A percentile compares a stretch with the other conserved stretches of the same genome.
Conservation (phyloP, 2,797 vertebrate genomes). For the Sus cebifrons region DNA sequence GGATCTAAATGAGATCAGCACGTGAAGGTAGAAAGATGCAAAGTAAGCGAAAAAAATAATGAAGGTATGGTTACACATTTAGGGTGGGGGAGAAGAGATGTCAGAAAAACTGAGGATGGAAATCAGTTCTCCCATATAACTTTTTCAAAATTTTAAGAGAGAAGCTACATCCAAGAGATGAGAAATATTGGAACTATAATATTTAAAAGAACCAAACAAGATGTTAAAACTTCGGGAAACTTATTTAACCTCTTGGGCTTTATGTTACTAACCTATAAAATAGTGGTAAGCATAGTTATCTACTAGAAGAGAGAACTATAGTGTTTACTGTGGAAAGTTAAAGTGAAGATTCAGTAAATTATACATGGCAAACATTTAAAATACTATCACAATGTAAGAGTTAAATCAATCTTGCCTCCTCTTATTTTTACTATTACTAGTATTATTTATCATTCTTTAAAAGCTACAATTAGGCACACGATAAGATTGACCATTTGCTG, state of each 20-base stretch:
- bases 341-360: not conserved
- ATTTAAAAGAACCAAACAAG: not conserved
- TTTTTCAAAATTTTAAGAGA: not conserved
- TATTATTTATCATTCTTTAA: constrained; percentile 63
- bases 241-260: not conserved
- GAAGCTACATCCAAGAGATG: not conserved
- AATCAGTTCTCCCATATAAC: not conserved
- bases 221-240: not conserved
- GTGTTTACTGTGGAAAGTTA: not conserved
- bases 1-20: not conserved
- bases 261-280: constrained; percentile 17
- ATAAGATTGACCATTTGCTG: constrained; percentile 48
- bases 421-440: not conserved
- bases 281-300: not conserved
- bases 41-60: not conserved
- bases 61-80: not conserved
- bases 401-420: not conserved
- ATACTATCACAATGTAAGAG: constrained; percentile 16
- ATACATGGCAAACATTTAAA: not conserved
- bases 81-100: not conserved
- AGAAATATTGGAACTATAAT: not conserved
- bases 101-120: too few relatives aligned
- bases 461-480: constrained; percentile 44
- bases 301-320: constrained; percentile 4
- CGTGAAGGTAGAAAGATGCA: not conserved